Base-by-base conservation (phyloP, 2,888 invertebrate genomes). In the Ochropleura plecta region DNA sequence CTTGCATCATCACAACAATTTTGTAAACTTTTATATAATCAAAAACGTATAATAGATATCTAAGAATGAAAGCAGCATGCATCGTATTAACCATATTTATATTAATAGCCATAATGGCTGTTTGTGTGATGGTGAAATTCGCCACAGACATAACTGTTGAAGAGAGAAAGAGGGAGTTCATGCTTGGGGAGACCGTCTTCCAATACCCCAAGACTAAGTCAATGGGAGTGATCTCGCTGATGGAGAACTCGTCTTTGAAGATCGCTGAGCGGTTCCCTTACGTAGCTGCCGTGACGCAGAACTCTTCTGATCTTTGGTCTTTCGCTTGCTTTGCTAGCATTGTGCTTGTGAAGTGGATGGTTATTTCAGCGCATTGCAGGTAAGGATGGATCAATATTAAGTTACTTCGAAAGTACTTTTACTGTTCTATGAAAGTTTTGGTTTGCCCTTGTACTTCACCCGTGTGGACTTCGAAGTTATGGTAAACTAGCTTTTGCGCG, bases 71-170 rank as follows among this genome's bases (percentile, higher is more conserved):
- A 81, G 91, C 92, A 16, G 94, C 94, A 3, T 95, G 95, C 57
- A 85, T 95, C 0, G 90, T 94, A 2, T 77, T 96, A 4, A 90
- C 93, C 0, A 81, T 93, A 0, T 80, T 95, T 0, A 94, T 95
- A 5, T 64, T 90, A 0, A 88, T 95, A 0, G 94, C 95, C 1
- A 93, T 96, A 16, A 91, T 95, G 92, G 94, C 93, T 0, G 94
- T 96, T 0, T 94, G 95, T n/a, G 91, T 95, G 8, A 95, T 96
- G 96, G 95, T 96, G 18, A 96, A 95, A 73, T 95, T 93, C 67
- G 95, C 96, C 0, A 95, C 95, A 0, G 95, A 95, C 69, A 93
- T 95, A 51, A 92, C 93, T 0, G 91, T 94, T 0, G 92, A 92
- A 6, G 93, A 95, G 70, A 87, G 91, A n/a, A 92, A 89, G 18